These are phyloP conservation scores for Cossypha polioptera DNA, from an alignment of 2,797 vertebrate genomes.

Conservation along the genomic window DNA sequence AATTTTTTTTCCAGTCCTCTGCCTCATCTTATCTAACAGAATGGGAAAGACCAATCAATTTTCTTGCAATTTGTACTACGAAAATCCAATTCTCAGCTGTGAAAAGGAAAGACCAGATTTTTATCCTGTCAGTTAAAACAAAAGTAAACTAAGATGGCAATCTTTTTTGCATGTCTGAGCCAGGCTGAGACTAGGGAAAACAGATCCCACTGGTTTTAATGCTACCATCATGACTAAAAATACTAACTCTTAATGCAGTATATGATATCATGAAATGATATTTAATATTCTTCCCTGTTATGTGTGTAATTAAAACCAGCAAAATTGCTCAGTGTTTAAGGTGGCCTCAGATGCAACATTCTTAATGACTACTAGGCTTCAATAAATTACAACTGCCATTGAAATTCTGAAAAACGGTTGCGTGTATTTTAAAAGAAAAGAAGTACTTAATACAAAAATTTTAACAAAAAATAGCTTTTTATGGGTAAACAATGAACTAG, in stretches of 20 bases:
- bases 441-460: background rate
- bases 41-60: background rate
- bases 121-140: background rate
- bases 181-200: background rate
- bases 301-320: background rate
- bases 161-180: background rate
- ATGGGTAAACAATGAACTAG: background rate
- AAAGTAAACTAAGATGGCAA: background rate
- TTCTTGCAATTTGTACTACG: background rate
- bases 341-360: background rate
- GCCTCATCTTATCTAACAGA: background rate
- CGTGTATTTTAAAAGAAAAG: background rate
- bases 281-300: background rate
- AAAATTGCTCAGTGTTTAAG: background rate
- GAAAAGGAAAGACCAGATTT: background rate
- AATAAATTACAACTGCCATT: background rate
- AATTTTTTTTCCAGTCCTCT: background rate
- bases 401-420: background rate
- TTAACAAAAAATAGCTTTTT: fast-evolving
- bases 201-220: background rate
- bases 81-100: background rate
- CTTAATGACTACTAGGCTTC: background rate
- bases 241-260: background rate
- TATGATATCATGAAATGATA: background rate
- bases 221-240: background rate